Evolutionary conservation across 2,797 vertebrate genomes (phyloP).

Genomic region (Rhyacichthys aspro): DNA sequence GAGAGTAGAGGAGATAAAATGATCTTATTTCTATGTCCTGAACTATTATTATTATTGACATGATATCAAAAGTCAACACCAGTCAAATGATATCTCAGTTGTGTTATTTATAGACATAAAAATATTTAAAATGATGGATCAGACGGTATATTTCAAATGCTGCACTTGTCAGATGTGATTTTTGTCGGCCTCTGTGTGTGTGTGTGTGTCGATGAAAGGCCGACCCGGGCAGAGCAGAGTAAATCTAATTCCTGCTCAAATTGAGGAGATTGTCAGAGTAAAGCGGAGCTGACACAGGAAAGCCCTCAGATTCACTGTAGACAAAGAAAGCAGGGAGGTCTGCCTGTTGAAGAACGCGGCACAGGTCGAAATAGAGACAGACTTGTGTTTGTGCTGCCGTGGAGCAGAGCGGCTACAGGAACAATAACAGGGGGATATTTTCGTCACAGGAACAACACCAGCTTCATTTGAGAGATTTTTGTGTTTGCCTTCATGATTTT

Average conservation of each 20-base stretch:
- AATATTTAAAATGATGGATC: slow-evolving; percentile 49
- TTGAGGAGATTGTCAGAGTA: slow-evolving; percentile 59
- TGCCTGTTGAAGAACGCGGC: slow-evolving; percentile 42
- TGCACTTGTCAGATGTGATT: slow-evolving; percentile 64
- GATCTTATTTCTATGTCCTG: too few relatives aligned
- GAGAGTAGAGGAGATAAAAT: too few relatives aligned
- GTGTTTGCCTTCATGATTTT: too few relatives aligned
- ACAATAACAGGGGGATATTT: too few relatives aligned
- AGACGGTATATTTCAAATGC: slow-evolving; percentile 42
- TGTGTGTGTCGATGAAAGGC: slow-evolving; percentile 61
- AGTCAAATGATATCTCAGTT: background rate
- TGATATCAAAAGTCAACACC: background rate
- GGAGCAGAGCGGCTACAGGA: too few relatives aligned
- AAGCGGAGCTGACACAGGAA: slow-evolving; percentile 60
- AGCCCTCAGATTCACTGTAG: slow-evolving; percentile 41
- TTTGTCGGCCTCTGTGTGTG: slow-evolving; percentile 37
- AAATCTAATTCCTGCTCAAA: slow-evolving; percentile 67
- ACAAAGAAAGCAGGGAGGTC: slow-evolving; percentile 17
- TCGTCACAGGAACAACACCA: too few relatives aligned
- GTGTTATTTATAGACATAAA: slow-evolving; percentile 39
- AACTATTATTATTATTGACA: background rate
- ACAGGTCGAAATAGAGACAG: too few relatives aligned
- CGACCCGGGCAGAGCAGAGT: slow-evolving; percentile 42
- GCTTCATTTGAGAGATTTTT: too few relatives aligned
- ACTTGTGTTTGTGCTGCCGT: too few relatives aligned